Evolutionary conservation across 2,888 invertebrate species (phyloP).

Genomic region (Phyllotreta cruciferae): DNA sequence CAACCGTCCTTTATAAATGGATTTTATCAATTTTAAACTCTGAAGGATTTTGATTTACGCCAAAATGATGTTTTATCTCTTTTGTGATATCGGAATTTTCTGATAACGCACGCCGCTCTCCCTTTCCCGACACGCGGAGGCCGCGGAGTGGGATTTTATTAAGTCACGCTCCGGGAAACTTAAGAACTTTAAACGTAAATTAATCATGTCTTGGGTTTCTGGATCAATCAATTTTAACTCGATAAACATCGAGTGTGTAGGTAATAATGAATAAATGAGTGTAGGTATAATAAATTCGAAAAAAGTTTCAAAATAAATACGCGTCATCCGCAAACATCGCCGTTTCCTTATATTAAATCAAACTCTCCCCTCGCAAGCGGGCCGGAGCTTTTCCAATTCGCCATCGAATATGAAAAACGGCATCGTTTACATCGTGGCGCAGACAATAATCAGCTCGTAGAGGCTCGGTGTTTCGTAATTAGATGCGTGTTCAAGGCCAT

Average conservation of each 20-base stretch:
- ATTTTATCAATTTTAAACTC: conserved; percentile 61
- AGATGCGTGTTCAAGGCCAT: conserved; percentile 57
- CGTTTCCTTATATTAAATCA: conserved; percentile 13
- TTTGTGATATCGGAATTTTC: conserved; percentile 40
- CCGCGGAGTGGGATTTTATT: conserved; percentile 22
- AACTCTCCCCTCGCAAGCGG: conserved; percentile 5
- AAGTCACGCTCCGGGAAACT: conserved; percentile 23
- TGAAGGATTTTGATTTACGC: conserved; percentile 55
- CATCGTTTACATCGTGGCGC: conserved; percentile 41
- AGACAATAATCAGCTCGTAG: conserved; percentile 49
- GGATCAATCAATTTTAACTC: neutral
- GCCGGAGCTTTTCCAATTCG: conserved; percentile 25
- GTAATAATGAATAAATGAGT: too few relatives aligned
- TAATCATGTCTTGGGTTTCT: conserved; percentile 21
- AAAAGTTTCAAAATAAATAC: too few relatives aligned
- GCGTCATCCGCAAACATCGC: conserved; percentile 7
- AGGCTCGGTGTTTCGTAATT: conserved; percentile 54
- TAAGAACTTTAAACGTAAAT: conserved; percentile 21
- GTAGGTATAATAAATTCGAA: too few relatives aligned
- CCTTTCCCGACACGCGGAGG: conserved; percentile 1
- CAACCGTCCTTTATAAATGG: conserved; percentile 61
- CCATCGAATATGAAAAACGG: conserved; percentile 38
- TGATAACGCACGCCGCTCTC: conserved; percentile 22
- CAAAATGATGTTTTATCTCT: conserved; percentile 46
- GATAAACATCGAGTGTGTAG: too few relatives aligned